Base-by-base conservation (phyloP, 1,140 invertebrate species). In the Halyomorpha halys region DNA sequence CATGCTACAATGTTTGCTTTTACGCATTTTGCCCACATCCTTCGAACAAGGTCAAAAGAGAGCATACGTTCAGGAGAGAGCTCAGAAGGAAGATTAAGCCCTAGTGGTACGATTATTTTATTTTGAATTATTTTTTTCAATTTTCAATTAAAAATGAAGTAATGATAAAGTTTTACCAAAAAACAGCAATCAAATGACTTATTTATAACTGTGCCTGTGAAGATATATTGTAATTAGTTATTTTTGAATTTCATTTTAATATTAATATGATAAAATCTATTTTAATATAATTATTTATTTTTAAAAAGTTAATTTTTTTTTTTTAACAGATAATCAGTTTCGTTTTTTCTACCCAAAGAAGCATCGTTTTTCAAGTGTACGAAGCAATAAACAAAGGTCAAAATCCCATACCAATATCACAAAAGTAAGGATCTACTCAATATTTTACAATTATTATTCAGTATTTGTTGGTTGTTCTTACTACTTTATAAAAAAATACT, bases 371-470 rank as follows among this genome's bases (percentile, higher is more conserved):
- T 74, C 72, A 16, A 73, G 72, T 63, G 63, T 74, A 51, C 70
- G 71, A 44, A 70, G 66, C 63, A 70, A 68, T 64, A 73, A 74
- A 63, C 70, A 71, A 61, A 67, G 71, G 15, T 74, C 72, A 14
- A 74, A 73, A 66, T 74, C 72, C 13, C 73, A 74, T 54, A 72
- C 72, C 16, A 74, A 74, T 62, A 74, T 74, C 34, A 68, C 73
- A 18, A 76, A 76, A 68, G 72, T 71, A 67, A 68, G 45, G 60
- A 53, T 45, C n/a, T n/a, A 60, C n/a, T n/a, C 4, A 6, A 39
- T 2, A 39, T 39, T 1, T n/a, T 39, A 13, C 11, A 39, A 39
- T 39, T 39, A 11, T 39, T 11, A 11, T 39, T 39, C 11, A 6
- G 3, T 30, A 30, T 30, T 30, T 4, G 3, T 30, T 30, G 27